Conservation (phyloP, 1,140 invertebrate genomes). For the Triops cancriformis region DNA sequence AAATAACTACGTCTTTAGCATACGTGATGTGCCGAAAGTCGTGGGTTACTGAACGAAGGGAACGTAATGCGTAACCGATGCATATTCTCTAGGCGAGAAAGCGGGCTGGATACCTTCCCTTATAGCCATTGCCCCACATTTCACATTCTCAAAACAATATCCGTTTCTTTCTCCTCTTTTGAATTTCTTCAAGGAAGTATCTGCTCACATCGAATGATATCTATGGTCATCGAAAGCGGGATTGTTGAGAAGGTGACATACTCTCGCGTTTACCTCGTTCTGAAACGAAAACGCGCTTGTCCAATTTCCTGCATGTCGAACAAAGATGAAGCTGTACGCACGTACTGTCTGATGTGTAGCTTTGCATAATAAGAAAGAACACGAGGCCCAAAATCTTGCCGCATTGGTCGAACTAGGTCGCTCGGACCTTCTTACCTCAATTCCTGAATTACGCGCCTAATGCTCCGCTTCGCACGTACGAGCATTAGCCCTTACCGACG, state of each 20-base stretch:
- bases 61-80: background rate
- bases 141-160: background rate
- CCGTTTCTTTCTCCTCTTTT: background rate
- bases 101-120: background rate
- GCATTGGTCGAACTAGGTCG: background rate
- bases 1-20: background rate
- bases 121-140: background rate
- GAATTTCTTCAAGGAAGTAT: background rate
- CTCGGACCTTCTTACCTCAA: background rate
- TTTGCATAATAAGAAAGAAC: background rate
- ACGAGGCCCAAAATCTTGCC: background rate
- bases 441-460: background rate
- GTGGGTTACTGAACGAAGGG: background rate
- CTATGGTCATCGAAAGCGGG: background rate
- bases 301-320: no score
- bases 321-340: no score
- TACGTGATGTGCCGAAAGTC: background rate
- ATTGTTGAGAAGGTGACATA: background rate
- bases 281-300: no score
- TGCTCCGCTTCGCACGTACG: constrained; percentile 1
- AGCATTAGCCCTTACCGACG: background rate
- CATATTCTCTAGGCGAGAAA: constrained; percentile 4
- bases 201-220: background rate
- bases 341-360: background rate
- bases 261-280: no score